A percentile compares a stretch with the other conserved stretches of the same genome.
Evolutionary conservation across 2,113 vertebrate genomes (phyloP).

Genomic region (Parotia lawesii): DNA sequence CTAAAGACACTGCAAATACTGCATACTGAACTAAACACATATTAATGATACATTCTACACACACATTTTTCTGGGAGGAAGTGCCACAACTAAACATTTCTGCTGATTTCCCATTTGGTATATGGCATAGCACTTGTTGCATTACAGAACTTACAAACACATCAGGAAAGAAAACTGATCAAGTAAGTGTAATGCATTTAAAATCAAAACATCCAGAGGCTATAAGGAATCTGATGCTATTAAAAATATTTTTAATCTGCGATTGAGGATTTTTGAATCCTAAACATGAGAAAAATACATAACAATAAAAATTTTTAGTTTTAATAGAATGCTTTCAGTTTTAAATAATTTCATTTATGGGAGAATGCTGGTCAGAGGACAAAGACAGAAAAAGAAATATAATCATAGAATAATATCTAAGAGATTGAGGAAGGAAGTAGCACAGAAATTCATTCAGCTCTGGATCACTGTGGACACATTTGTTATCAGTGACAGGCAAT

Average conservation of each 20-base stretch:
- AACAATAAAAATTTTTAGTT: not conserved
- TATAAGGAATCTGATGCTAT: not conserved
- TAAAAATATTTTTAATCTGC: not conserved
- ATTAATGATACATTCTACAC: not conserved
- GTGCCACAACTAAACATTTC: not conserved
- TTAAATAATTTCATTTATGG: constrained; percentile 25
- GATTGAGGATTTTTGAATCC: not conserved
- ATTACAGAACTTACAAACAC: not conserved
- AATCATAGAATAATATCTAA: not conserved
- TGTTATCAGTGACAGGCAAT: constrained; percentile 64
- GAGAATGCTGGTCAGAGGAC: not conserved
- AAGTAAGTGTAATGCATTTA: not conserved
- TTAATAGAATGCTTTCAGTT: not conserved
- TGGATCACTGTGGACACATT: constrained; percentile 42
- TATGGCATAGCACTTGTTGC: not conserved
- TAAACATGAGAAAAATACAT: not conserved
- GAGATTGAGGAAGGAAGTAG: constrained; percentile 24
- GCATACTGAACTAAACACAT: not conserved
- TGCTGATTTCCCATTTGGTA: not conserved
- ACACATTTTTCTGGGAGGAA: not conserved
- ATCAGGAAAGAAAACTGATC: not conserved
- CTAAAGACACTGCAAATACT: not conserved
- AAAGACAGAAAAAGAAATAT: not conserved
- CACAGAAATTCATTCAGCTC: constrained; percentile 30
- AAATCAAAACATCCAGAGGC: not conserved